Evolutionary conservation across 2,797 vertebrate genomes (phyloP), one percentile per base, ranked within the genome.

Genomic region (Esox masquinongy): DNA sequence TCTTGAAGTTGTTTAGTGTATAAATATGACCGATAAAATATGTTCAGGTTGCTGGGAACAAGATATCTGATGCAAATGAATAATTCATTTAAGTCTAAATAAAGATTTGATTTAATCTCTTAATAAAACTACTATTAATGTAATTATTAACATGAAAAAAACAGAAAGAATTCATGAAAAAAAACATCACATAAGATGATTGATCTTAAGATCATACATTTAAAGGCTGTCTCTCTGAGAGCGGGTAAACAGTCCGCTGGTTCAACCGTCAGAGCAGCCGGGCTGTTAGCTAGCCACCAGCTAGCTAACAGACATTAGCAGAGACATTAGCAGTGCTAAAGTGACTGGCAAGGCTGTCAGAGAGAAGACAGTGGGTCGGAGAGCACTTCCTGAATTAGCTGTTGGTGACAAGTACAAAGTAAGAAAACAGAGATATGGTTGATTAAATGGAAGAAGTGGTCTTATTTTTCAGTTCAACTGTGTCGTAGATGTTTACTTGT

Each of bases 351-450:
- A 69, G 24, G 83, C 24, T 19, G 71, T 73, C 74, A 84, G 17
- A 8, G 78, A 77, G 49, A 77, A 51, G 22, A 76, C 3, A 9
- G 80, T 77, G 14, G 31, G 63, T 5, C 0, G 71, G 75, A 74
- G 51, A 22, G 78, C 22, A 64, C 85, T 78, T 73, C 73, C 56
- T 80, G 85, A 81, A n/a, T 77, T 64, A 47, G 43, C 43, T 34
- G 82, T 49, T 71, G 85, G 77, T 75, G 76, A 51, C 4, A 68
- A 87, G 87, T 82, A 85, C 88, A 88, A 76, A 75, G 73, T 47
- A 47, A 47, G 43, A 47, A 79, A 81, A 81, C 50, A 49, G 17
- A 49, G 17, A 17, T 17, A n/a, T 31, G 53, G n/a, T 59, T 59
- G 19, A 59, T 59, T 59, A 24, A 59, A 6, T n/a, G 17, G 67